Base-by-base conservation (phyloP, 2,888 invertebrate genomes). In the Leptinotarsa rubiginosa region DNA sequence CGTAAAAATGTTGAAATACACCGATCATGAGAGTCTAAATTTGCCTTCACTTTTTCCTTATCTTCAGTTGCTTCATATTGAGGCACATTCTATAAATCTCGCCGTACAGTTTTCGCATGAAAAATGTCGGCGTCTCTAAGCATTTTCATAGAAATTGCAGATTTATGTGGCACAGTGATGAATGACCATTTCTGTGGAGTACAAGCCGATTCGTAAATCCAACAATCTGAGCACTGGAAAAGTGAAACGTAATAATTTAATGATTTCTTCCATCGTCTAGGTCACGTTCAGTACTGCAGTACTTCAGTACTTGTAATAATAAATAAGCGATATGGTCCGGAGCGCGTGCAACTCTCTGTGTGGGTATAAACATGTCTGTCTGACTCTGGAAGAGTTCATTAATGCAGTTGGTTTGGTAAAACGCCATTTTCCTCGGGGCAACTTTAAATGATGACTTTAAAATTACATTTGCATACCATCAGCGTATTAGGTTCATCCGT, bases 281-380 rank as follows among this genome's bases (percentile, higher is more conserved):
- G 86, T 87, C 86, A 87, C 87, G 86, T 87, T 87, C 85, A 81
- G 82, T 82, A 83, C 85, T 25, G 50, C 66, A 68, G 62, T 62
- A 62, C 62, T 62, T 56, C 83, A 86, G 84, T 84, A 86, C 86
- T 85, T 84, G 87, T 85, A 87, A 84, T 84, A 86, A 87, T 87
- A 87, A 87, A 87, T 87, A 87, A 86, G 84, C 87, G 87, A 87
- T 87, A 87, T 87, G 87, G 87, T 86, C 85, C 85, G 85, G 81
- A 87, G 86, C 86, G 87, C 87, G 87, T 87, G 87, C 87, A 86
- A 84, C 83, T 86, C 41, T 41, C 84, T 84, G 85, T 86, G 87
- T 86, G 86, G 86, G 85, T 85, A 87, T 87, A 87, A 87, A 87
- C 86, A 87, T 87, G 86, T 85, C 87, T 84, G 86, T 86, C 84